phyloP scores from a whole-genome alignment of 2,888 invertebrate genomes.

The Spilosoma lubricipeda region DNA sequence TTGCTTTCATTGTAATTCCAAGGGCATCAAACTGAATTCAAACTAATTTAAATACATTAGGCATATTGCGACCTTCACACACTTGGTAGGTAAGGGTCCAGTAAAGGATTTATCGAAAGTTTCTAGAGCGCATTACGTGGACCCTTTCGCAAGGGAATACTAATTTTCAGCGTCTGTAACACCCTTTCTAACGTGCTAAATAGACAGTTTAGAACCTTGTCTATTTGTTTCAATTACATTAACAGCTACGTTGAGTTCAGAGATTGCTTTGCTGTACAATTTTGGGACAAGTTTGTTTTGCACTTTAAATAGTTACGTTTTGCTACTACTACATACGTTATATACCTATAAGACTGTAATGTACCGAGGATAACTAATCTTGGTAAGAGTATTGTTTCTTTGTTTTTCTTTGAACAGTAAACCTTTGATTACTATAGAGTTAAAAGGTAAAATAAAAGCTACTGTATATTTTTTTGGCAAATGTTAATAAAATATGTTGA shows the following conservation, averaged over 20 bases:
- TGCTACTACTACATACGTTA: not conserved
- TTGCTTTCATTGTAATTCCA: slow-evolving; percentile 12
- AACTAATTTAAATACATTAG: slow-evolving; percentile 52
- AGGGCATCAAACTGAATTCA: slow-evolving; percentile 17
- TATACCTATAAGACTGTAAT: not conserved
- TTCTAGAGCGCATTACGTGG: slow-evolving; percentile 43
- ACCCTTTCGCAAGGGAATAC: slow-evolving; percentile 49
- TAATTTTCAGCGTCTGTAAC: slow-evolving; percentile 44
- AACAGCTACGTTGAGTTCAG: slow-evolving; percentile 6
- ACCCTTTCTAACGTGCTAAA: slow-evolving; percentile 44
- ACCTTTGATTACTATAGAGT: not conserved
- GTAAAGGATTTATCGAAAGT: slow-evolving; percentile 53
- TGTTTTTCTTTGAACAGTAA: not conserved
- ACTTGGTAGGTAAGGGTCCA: slow-evolving; percentile 30
- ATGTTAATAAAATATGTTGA: not conserved
- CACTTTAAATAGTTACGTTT: not conserved
- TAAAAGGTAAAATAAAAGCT: not conserved
- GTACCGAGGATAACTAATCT: not conserved
- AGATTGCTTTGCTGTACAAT: slow-evolving; percentile 9
- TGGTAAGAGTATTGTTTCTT: not conserved
- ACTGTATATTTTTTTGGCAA: not conserved
- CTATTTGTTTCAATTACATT: slow-evolving; percentile 46
- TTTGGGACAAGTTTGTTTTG: slow-evolving; percentile 10
- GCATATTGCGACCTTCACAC: slow-evolving; percentile 41
- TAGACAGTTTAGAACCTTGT: slow-evolving; percentile 33